Percentiles rank a stretch among this genome's conserved stretches.
Conservation (phyloP, 2,797 vertebrate species). For the Cirrhinus mrigala region DNA sequence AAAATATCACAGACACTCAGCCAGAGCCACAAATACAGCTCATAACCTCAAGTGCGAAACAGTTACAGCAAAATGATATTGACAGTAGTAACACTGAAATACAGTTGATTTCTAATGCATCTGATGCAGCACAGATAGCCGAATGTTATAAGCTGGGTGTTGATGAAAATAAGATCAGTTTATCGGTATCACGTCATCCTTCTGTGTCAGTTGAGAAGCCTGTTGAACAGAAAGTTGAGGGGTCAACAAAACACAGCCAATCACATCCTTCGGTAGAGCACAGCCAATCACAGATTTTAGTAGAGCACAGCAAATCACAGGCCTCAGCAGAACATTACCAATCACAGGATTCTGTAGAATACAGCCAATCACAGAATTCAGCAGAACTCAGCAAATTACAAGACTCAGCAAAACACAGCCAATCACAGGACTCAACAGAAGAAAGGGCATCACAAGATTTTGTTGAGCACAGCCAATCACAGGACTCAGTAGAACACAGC, state of each 20-base stretch:
- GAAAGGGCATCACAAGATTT: background rate
- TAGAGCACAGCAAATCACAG: background rate
- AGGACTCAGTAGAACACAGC: background rate
- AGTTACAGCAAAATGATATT: conserved; percentile 18
- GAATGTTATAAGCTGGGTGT: background rate
- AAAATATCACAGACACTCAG: conserved; percentile 17
- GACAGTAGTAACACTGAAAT: conserved; percentile 3
- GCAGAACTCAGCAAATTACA: background rate
- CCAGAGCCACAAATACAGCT: background rate
- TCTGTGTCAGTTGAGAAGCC: background rate
- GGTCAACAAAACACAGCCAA: conserved; percentile 12
- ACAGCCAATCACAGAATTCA: background rate
- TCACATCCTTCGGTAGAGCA: conserved; percentile 6
- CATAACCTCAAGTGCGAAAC: conserved; percentile 12
- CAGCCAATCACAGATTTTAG: background rate
- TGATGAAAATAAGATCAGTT: conserved; percentile 14
- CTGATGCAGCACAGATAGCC: background rate
- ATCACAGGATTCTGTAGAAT: background rate
- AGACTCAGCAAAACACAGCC: background rate
- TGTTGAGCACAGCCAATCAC: background rate
- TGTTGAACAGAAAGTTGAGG: conserved; percentile 18
- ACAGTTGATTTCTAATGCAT: conserved; percentile 3
- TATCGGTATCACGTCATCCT: conserved; percentile 2
- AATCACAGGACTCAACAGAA: background rate
- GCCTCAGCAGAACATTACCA: background rate